Evolutionary conservation across 2,888 invertebrate species (phyloP), one percentile per base, ranked within the genome.

Genomic region (Sinodicranocentrus sp.): DNA sequence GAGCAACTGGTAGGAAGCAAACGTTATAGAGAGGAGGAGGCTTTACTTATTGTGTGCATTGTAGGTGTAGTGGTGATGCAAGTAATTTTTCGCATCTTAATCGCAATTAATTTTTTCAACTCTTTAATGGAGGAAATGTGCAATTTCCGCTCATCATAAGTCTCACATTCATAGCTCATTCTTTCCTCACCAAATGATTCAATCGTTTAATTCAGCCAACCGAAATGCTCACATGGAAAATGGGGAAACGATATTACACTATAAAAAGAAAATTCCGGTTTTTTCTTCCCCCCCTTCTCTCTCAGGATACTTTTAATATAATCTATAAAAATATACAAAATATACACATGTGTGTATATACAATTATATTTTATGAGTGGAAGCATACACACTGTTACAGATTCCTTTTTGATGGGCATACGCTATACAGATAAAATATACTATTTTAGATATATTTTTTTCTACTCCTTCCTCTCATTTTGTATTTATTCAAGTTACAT

Each of bases 41-140:
- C 33, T 33, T 33, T 33, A 10, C 33, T 33, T 33, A 33, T 33
- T 33, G 33, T 33, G 33, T 33, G 33, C 10, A 10, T 28, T 10
- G 39, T 33, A 33, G 21, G 59, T 63, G 39, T 19, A 61, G 73
- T 75, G 75, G 75, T 75, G 75, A 75, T 75, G 26, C 82, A 84
- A 86, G 85, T 85, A 87, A 86, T 88, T 88, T 88, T 88, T 88
- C 87, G 88, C 88, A 88, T 88, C 87, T 88, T 88, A 88, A 87
- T 88, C 86, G 84, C 87, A 88, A 88, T 87, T 88, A 88, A 87
- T 85, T 87, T 85, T 88, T 87, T 85, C 82, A 84, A 26, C 84
- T 84, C 80, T 86, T 86, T 87, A 87, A 88, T 87, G 82, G 88
- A 86, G 87, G 88, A 88, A 87, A 88, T 86, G 86, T 86, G 88